These are phyloP conservation scores for Bothrops alternatus DNA, from an alignment of 2,797 vertebrate species.

Conservation along the genomic window DNA sequence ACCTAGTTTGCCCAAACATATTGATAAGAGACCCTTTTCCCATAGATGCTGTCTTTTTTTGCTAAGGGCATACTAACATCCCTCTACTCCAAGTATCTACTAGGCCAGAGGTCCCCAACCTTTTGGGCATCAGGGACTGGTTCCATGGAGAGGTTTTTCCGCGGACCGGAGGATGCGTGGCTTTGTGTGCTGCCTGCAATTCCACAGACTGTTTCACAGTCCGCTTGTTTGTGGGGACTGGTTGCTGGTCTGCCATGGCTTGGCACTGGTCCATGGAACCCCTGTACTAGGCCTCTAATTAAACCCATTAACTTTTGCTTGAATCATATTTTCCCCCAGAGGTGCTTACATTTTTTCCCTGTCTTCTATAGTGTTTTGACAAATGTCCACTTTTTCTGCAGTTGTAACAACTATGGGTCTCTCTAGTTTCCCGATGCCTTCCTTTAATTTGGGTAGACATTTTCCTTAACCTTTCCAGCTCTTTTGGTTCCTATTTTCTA, in stretches of 20 bases:
- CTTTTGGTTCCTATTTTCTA: background rate
- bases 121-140: background rate
- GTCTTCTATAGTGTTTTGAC: background rate
- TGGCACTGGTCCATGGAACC: background rate
- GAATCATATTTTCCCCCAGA: background rate
- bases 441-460: background rate
- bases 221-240: background rate
- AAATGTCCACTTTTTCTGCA: background rate
- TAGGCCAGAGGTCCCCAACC: background rate
- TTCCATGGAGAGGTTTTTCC: background rate
- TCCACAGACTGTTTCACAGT: background rate
- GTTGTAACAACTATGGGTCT: background rate
- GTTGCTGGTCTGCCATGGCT: background rate
- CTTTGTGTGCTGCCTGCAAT: background rate
- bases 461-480: background rate
- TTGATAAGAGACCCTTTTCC: background rate
- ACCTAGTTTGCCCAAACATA: too few relatives aligned
- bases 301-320: background rate
- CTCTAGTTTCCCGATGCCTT: background rate
- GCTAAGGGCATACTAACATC: background rate
- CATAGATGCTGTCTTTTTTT: background rate
- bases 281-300: background rate
- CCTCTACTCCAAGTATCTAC: background rate
- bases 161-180: rapidly evolving
- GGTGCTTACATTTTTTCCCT: background rate